Evolutionary conservation across 2,888 invertebrate genomes (phyloP).

Genomic region (Schizotus pectinicornis): DNA sequence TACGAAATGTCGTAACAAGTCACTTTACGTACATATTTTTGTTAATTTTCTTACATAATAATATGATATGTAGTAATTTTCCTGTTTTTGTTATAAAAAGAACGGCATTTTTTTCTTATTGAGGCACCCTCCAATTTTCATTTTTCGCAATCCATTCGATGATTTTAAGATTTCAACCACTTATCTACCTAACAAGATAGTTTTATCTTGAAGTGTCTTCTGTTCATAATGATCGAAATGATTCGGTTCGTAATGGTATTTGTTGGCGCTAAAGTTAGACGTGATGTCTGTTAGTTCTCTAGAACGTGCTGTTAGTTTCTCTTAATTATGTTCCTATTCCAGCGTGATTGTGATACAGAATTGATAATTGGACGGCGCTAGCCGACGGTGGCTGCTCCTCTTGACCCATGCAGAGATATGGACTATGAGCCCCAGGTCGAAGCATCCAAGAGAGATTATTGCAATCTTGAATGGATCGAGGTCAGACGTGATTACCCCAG

Average conservation of each 20-base stretch:
- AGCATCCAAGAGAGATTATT: constrained; percentile 19
- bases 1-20: too few relatives aligned
- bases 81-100: too few relatives aligned
- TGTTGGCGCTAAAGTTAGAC: too few relatives aligned
- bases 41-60: too few relatives aligned
- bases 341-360: neutral
- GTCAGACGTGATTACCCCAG: constrained; percentile 17
- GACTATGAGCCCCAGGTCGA: constrained; percentile 30
- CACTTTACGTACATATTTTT: too few relatives aligned
- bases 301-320: neutral
- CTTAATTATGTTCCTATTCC: constrained; percentile 11
- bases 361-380: constrained; percentile 22
- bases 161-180: too few relatives aligned
- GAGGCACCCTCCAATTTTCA: too few relatives aligned
- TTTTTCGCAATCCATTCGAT: too few relatives aligned
- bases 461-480: constrained; percentile 21
- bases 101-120: neutral
- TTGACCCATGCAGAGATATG: constrained; percentile 27
- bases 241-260: neutral
- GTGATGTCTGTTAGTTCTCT: neutral
- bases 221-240: too few relatives aligned
- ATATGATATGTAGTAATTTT: too few relatives aligned
- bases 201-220: too few relatives aligned
- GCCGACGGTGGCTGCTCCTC: constrained; percentile 9
- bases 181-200: too few relatives aligned